A percentile compares a stretch with the other conserved stretches of the same genome.
Evolutionary conservation across 2,113 vertebrate genomes (phyloP).

Genomic region (Okapia johnstoni): DNA sequence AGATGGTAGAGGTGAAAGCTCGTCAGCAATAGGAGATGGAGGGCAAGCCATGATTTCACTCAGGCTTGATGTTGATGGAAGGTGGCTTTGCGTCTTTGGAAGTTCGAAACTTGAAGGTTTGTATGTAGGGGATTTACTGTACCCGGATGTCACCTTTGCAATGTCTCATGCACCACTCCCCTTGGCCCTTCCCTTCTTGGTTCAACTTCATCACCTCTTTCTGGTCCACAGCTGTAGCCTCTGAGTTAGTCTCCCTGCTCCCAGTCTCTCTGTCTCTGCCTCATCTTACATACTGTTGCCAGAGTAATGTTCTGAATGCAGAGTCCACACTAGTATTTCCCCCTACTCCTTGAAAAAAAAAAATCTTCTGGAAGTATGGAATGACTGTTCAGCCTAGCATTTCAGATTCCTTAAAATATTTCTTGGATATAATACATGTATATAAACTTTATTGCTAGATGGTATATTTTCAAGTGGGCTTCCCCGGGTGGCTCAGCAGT

Average conservation of each 20-base stretch:
- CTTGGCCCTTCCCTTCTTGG: neutral
- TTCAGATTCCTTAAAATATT: neutral
- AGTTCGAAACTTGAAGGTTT: neutral
- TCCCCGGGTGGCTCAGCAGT: neutral
- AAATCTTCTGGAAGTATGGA: neutral
- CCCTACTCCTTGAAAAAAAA: neutral
- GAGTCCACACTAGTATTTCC: neutral
- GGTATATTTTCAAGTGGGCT: neutral
- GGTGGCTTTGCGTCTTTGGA: rapidly evolving
- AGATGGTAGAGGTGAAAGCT: neutral
- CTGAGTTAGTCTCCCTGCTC: neutral
- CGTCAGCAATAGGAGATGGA: neutral
- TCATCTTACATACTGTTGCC: neutral
- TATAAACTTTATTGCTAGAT: neutral
- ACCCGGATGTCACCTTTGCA: neutral
- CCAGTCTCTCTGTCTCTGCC: neutral
- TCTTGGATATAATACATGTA: neutral
- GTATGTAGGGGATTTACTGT: neutral
- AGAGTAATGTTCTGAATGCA: neutral
- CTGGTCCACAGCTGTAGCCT: neutral
- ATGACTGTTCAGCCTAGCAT: neutral
- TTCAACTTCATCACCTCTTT: neutral
- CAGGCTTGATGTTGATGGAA: neutral
- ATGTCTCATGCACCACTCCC: neutral
- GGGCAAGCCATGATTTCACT: neutral